A percentile compares a stretch with the other conserved stretches of the same genome.
These are phyloP conservation scores for Microcebus lehilahytsara DNA, from an alignment of 2,113 vertebrate genomes.

Conservation along the genomic window DNA sequence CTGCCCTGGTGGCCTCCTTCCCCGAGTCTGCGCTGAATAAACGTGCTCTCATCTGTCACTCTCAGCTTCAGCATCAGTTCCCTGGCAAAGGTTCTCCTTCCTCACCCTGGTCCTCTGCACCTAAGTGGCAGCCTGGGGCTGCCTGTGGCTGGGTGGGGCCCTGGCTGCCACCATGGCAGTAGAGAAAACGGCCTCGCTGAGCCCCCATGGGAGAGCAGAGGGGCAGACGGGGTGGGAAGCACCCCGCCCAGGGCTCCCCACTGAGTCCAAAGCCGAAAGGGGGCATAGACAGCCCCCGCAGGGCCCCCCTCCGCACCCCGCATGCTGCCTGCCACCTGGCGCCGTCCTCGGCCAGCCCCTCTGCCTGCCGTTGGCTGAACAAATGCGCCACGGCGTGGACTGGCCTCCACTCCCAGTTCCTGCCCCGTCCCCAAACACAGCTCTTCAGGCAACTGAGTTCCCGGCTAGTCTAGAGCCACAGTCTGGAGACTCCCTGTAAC, in stretches of 20 bases:
- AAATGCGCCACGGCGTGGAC: rapidly evolving
- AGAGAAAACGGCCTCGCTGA: background rate
- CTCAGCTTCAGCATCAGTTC: background rate
- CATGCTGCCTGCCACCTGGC: rapidly evolving
- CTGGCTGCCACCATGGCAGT: background rate
- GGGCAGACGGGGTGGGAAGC: background rate
- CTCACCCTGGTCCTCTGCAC: background rate
- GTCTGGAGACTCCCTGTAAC: background rate
- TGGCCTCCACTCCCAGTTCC: background rate
- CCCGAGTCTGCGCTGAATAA: background rate
- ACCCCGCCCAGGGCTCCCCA: background rate
- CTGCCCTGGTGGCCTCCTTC: background rate
- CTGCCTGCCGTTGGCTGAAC: rapidly evolving
- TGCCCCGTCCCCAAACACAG: background rate
- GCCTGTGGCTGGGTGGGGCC: rapidly evolving
- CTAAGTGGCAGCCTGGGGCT: background rate
- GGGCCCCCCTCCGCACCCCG: rapidly evolving
- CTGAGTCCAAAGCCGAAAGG: background rate
- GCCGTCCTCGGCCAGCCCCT: too few relatives aligned
- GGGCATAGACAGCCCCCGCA: background rate
- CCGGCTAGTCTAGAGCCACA: background rate
- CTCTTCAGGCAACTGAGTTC: too few relatives aligned
- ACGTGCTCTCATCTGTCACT: background rate
- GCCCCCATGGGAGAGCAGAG: background rate
- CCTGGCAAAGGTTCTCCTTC: background rate